Evolutionary conservation across 2,888 invertebrate genomes (phyloP).

Genomic region (Hylaea fasciaria): DNA sequence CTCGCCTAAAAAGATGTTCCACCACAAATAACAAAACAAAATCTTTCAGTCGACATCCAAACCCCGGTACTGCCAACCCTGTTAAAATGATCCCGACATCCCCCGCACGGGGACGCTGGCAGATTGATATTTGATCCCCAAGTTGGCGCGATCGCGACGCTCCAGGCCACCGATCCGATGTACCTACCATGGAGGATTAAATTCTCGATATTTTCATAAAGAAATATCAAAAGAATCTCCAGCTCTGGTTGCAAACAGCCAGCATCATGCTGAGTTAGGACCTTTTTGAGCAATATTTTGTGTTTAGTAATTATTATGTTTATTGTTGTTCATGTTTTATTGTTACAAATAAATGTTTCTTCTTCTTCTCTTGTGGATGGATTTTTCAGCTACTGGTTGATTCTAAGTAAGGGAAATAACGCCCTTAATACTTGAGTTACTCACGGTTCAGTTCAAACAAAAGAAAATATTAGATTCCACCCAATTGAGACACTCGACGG

Average conservation of each 20-base stretch:
- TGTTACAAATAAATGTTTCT: too few species aligned
- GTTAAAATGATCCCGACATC: conserved; percentile 38
- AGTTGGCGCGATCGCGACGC: conserved; percentile 36
- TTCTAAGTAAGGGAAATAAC: too few species aligned
- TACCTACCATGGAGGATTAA: conserved; percentile 19
- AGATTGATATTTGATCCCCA: conserved; percentile 82
- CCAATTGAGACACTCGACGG: too few species aligned
- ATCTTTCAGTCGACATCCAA: not conserved
- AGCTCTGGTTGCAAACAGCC: not conserved
- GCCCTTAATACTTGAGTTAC: too few species aligned
- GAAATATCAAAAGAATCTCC: not conserved
- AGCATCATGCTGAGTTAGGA: too few species aligned
- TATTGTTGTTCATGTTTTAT: too few species aligned
- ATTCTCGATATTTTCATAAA: conserved; percentile 20
- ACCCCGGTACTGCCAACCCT: conserved; percentile 21
- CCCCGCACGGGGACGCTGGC: conserved; percentile 58
- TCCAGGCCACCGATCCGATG: conserved; percentile 26
- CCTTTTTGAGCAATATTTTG: too few species aligned
- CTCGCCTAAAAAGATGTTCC: too few species aligned
- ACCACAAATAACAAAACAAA: too few species aligned
- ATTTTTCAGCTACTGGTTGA: too few species aligned
- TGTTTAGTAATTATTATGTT: too few species aligned
- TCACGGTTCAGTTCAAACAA: not conserved
- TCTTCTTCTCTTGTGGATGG: too few species aligned
- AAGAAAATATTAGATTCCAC: not conserved